Evolutionary conservation across 1,140 invertebrate genomes (phyloP).

Genomic region (Schlechtendalia chinensis): DNA sequence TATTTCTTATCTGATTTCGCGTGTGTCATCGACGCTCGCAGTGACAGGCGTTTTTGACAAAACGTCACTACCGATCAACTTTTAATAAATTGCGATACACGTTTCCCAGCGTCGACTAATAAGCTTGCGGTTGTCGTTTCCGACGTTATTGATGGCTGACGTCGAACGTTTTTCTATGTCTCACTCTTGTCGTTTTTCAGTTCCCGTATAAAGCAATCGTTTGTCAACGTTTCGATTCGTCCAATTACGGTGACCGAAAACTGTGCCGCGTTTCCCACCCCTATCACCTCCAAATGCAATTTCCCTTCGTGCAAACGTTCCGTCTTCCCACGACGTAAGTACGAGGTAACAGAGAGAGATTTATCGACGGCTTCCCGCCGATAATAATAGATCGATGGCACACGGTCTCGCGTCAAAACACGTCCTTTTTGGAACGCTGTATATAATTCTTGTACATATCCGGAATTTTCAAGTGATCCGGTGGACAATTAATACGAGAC

Average conservation of each 20-base stretch:
- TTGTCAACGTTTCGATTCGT: slow-evolving; percentile 23
- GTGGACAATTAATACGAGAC: too few species aligned
- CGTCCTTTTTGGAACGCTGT: too few species aligned
- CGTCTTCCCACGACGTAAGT: background rate
- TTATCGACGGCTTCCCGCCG: background rate
- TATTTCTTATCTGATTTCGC: too few species aligned
- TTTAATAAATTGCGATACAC: background rate
- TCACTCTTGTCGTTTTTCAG: background rate
- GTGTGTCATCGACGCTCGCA: too few species aligned
- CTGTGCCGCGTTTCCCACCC: background rate
- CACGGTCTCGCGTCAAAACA: too few species aligned
- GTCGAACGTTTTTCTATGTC: too few species aligned
- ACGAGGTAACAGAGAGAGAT: background rate
- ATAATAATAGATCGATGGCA: background rate
- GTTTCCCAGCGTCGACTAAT: background rate
- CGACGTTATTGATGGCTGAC: slow-evolving; percentile 17
- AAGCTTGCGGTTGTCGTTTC: slow-evolving; percentile 6
- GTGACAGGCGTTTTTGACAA: slow-evolving; percentile 16
- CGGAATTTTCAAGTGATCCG: too few species aligned
- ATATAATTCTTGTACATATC: too few species aligned
- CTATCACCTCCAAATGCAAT: too few species aligned
- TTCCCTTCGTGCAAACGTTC: too few species aligned
- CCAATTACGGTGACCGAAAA: slow-evolving; percentile 17
- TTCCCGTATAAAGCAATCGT: background rate
- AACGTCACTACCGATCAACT: background rate